These are phyloP conservation scores for Anoura caudifer DNA, from an alignment of 2,113 vertebrate species.

Conservation along the genomic window DNA sequence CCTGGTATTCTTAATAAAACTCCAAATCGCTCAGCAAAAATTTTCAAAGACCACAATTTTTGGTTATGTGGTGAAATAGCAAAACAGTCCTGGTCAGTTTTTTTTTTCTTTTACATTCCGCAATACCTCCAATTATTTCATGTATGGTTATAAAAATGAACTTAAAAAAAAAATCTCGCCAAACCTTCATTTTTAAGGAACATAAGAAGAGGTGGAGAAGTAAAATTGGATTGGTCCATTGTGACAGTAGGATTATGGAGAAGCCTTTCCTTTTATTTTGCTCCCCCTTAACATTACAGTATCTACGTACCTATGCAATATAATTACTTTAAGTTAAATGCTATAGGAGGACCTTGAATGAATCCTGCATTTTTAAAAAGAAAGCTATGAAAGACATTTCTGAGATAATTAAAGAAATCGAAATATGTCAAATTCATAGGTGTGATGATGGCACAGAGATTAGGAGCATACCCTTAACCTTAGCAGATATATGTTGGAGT, in stretches of 20 bases:
- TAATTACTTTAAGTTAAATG: not conserved
- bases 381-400: not conserved
- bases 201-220: not conserved
- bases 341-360: not conserved
- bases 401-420: not conserved
- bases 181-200: slow-evolving; percentile 12
- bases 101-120: slow-evolving; percentile 8
- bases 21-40: slow-evolving; percentile 25
- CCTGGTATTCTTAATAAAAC: slow-evolving; percentile 40
- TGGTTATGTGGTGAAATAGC: not conserved
- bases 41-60: slow-evolving; percentile 41
- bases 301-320: not conserved
- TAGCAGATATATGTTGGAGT: not conserved
- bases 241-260: not conserved
- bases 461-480: not conserved
- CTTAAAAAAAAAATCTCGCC: not conserved
- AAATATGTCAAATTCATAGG: not conserved
- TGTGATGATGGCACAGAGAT: not conserved
- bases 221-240: not conserved
- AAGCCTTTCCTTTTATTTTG: not conserved
- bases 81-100: not conserved
- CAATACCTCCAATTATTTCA: not conserved
- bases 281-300: not conserved
- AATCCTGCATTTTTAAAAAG: not conserved
- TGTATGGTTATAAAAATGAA: slow-evolving; percentile 21